phyloP scores from a whole-genome alignment of 2,888 invertebrate genomes.

The Ischnura elegans region DNA sequence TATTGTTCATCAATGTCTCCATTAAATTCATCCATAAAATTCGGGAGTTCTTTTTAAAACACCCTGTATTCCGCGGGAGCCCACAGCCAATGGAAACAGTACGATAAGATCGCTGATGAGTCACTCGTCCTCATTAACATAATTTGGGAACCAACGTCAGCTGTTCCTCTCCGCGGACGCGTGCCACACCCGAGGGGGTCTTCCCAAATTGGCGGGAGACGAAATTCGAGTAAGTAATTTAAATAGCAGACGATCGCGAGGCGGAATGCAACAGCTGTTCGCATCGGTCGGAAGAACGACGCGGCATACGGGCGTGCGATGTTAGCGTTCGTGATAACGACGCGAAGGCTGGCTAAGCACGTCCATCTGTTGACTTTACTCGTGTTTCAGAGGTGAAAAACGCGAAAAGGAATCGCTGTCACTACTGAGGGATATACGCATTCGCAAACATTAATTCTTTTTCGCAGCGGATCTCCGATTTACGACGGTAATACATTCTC shows the following conservation, averaged over 20 bases:
- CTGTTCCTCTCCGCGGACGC: constrained; percentile 13
- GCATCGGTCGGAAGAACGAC: neutral
- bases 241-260: constrained; percentile 16
- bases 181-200: neutral
- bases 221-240: neutral
- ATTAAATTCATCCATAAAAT: too few relatives aligned
- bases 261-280: constrained; percentile 33
- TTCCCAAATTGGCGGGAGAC: neutral
- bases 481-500: too few relatives aligned
- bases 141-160: constrained; percentile 18
- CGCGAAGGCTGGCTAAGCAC: neutral
- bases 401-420: neutral
- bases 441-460: too few relatives aligned
- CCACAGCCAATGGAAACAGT: neutral
- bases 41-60: too few relatives aligned
- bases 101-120: constrained; percentile 24
- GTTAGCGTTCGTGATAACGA: constrained; percentile 10
- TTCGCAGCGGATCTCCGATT: too few relatives aligned
- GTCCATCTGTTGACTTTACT: neutral
- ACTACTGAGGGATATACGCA: neutral
- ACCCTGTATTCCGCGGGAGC: neutral
- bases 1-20: too few relatives aligned
- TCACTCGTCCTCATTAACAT: constrained; percentile 15
- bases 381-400: neutral
- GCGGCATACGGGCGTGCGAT: neutral